Evolutionary conservation across 2,888 invertebrate genomes (phyloP), one percentile per base, ranked within the genome.

Genomic region (Phyllotreta striolata): DNA sequence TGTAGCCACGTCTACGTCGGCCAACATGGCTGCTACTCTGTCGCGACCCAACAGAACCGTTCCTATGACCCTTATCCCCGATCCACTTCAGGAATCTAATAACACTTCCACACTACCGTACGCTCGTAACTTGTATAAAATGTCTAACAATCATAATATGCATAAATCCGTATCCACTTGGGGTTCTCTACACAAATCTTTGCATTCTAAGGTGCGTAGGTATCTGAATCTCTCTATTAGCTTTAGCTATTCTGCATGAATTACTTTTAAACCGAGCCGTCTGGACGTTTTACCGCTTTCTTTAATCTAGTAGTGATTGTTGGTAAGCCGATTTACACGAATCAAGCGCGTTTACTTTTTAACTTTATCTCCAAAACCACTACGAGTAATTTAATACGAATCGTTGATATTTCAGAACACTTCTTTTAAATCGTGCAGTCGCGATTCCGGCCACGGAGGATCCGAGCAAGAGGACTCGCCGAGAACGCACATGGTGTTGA

Each of bases 361-460:
- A n/a, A n/a, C n/a, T n/a, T n/a, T n/a, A n/a, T n/a, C n/a, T n/a
- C n/a, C n/a, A n/a, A n/a, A 24, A 24, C 24, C 1, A 3, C 24
- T 24, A 24, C 24, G 1, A 24, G 24, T 24, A 24, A 24, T 24
- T 24, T 24, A 24, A 24, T 4, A 24, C 24, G 24, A 24, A 24
- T 24, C 43, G 24, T 56, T 58, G 58, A 38, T 74, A 78, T 81
- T 82, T 73, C 90, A 91, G 91, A 91, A 90, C 89, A 91, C 90
- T 89, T 91, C 91, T 89, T 91, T 90, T 91, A 91, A 91, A 81
- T 90, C 90, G 72, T 89, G 86, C 78, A 87, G 86, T 70, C 85
- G 87, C 66, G 87, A 87, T 78, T 86, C 87, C 49, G 86, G 87
- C 67, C 86, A 87, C 83, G 83, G 89, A 77, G 83, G 89, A 79